phyloP scores from a whole-genome alignment of 2,113 vertebrate genomes.

The Petaurus breviceps region DNA sequence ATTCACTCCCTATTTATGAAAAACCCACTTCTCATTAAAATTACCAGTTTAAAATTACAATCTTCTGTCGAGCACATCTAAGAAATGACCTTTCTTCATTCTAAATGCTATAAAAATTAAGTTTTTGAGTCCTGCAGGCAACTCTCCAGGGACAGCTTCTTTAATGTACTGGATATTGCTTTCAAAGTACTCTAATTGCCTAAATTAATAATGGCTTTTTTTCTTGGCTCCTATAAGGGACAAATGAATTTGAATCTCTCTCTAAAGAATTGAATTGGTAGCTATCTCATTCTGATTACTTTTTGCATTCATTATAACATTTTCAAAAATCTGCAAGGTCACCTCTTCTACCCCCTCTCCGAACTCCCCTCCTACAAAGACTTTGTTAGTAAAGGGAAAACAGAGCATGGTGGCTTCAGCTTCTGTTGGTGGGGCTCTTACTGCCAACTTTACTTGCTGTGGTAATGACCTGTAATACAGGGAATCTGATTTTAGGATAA shows the following conservation, averaged over 20 bases:
- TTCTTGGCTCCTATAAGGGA: constrained; percentile 78
- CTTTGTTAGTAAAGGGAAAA: constrained; percentile 55
- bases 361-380: background rate
- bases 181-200: constrained; percentile 87
- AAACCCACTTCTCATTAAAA: constrained; percentile 75
- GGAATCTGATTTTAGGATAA: background rate
- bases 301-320: constrained; percentile 82
- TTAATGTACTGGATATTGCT: constrained; percentile 85
- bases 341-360: constrained; percentile 54
- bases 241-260: constrained; percentile 84
- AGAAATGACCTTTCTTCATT: constrained; percentile 82
- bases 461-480: background rate
- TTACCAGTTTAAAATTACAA: constrained; percentile 70
- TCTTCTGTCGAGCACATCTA: constrained; percentile 70
- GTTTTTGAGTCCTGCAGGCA: constrained; percentile 78
- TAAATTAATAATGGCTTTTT: constrained; percentile 86
- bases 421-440: background rate
- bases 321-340: constrained; percentile 78
- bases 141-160: constrained; percentile 76
- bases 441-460: background rate
- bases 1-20: constrained; percentile 75
- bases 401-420: background rate
- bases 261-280: constrained; percentile 81
- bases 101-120: constrained; percentile 80
- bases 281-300: constrained; percentile 79